Evolutionary conservation across 2,888 invertebrate genomes (phyloP).

Genomic region (Ptilodon capucinus): DNA sequence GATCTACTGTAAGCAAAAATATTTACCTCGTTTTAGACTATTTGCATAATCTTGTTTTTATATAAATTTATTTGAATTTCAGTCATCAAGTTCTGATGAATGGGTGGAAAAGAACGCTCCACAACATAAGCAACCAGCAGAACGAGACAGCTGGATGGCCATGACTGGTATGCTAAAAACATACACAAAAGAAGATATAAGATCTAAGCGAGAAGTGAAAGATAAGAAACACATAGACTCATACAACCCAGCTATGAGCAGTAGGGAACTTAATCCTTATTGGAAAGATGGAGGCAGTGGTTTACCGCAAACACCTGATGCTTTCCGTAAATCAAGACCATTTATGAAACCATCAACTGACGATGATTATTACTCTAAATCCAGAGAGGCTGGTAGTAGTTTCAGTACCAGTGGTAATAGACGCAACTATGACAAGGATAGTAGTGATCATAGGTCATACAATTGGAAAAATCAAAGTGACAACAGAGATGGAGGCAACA

Average conservation of each 20-base stretch:
- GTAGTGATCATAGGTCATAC: constrained; percentile 21
- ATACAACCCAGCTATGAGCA: constrained; percentile 87
- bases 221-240: constrained; percentile 80
- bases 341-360: constrained; percentile 68
- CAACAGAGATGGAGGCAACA: constrained; percentile 3
- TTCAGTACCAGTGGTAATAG: constrained; percentile 10
- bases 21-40: background rate
- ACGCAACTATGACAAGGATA: constrained; percentile 13
- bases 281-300: constrained; percentile 96
- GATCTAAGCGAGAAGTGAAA: constrained; percentile 74
- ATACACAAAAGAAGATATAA: constrained; percentile 70
- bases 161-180: constrained; percentile 80
- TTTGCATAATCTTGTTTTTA: background rate
- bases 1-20: constrained; percentile 42
- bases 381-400: background rate
- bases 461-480: constrained; percentile 48
- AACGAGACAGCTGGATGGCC: constrained; percentile 92
- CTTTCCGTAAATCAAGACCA: constrained; percentile 57
- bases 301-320: constrained; percentile 82
- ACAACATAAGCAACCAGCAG: constrained; percentile 25
- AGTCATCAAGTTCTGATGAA: constrained; percentile 73
- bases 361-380: constrained; percentile 44
- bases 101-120: constrained; percentile 83
- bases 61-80: constrained; percentile 13
- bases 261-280: constrained; percentile 93